phyloP scores from a whole-genome alignment of 2,113 vertebrate species.

The Hemibagrus wyckioides region DNA sequence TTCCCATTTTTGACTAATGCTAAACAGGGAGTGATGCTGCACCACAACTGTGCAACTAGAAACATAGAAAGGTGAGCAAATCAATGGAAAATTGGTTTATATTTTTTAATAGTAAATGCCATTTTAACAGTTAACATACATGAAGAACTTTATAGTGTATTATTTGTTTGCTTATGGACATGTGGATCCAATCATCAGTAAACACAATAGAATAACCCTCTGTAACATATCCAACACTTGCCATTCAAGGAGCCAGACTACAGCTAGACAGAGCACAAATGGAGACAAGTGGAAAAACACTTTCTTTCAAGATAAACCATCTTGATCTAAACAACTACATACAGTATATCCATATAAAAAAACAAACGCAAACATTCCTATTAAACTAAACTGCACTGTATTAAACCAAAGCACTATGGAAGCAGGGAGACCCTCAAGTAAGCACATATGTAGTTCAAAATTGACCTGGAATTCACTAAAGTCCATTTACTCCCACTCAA shows the following conservation, averaged over 20 bases:
- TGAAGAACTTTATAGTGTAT: background rate
- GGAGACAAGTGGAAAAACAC: slow-evolving; percentile 7
- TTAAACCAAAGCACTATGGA: background rate
- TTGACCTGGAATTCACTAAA: slow-evolving; percentile 33
- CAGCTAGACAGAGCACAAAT: slow-evolving; percentile 46
- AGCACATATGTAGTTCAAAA: slow-evolving; percentile 28
- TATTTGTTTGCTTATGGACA: background rate
- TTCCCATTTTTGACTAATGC: background rate
- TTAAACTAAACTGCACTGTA: background rate
- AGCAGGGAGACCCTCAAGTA: slow-evolving; percentile 24
- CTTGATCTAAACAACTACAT: background rate
- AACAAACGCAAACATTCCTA: background rate
- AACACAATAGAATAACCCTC: background rate
- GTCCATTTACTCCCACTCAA: slow-evolving; percentile 14
- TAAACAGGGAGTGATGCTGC: background rate
- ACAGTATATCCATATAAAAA: background rate
- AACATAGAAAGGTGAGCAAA: background rate
- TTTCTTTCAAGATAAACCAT: slow-evolving; percentile 21
- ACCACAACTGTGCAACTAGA: background rate
- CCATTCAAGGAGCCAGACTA: slow-evolving; percentile 1
- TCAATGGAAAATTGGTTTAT: background rate
- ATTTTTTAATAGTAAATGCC: no score
- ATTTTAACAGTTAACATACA: background rate
- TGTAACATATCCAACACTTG: background rate
- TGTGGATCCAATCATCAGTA: background rate